Percentiles rank a stretch among this genome's conserved stretches.
phyloP scores from a whole-genome alignment of 2,113 vertebrate species.

The Piprites chloris region DNA sequence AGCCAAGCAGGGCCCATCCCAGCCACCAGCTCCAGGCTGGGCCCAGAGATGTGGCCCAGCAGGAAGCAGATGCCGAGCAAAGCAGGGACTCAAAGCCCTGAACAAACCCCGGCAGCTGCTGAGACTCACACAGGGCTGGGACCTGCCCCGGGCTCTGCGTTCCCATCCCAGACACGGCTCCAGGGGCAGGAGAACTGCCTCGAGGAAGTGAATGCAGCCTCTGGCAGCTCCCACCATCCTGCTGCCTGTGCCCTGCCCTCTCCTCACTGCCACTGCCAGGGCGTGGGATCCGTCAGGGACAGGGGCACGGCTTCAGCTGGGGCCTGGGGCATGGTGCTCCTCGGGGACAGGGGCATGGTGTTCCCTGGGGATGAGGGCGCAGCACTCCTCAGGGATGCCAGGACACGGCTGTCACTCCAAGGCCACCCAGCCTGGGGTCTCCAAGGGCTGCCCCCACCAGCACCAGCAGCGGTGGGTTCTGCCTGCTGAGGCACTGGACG shows the following conservation, averaged over 20 bases:
- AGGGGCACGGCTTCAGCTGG: background rate
- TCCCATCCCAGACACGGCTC: background rate
- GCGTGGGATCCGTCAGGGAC: background rate
- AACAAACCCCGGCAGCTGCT: background rate
- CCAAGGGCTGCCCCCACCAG: background rate
- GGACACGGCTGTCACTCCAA: background rate
- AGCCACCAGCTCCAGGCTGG: background rate
- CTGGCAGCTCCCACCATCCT: background rate
- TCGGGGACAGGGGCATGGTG: no score
- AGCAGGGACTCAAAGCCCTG: background rate
- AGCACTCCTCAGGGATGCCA: background rate
- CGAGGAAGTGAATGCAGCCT: background rate
- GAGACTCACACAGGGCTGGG: background rate
- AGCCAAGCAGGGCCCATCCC: background rate
- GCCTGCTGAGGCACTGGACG: background rate
- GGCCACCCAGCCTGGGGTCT: background rate
- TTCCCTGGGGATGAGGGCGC: background rate
- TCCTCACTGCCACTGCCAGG: background rate
- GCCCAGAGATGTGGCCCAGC: background rate
- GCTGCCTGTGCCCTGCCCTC: background rate
- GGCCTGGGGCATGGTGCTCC: rapidly evolving
- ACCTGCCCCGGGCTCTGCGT: background rate
- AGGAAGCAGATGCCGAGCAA: background rate
- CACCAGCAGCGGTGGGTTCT: background rate
- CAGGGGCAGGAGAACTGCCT: background rate